Base-by-base conservation (phyloP, 1,140 invertebrate species). In the Heliothis virescens region DNA sequence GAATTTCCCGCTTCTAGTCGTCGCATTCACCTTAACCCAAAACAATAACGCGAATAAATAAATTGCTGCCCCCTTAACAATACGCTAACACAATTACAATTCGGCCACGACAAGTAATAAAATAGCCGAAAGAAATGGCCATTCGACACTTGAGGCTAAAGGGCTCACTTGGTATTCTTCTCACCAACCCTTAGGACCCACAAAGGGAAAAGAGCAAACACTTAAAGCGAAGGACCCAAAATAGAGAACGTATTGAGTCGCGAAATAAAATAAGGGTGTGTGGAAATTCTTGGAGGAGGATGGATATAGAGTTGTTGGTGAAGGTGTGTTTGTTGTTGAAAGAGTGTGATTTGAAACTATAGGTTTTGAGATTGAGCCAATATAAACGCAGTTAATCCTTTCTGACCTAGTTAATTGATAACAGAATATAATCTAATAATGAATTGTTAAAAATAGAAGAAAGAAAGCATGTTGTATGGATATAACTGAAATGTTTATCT, bases 171-270 rank as follows among this genome's bases (percentile, higher is more conserved):
- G 81, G 91, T 93, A 94, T 94, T 92, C 92, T 87, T 90, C 90
- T 87, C 91, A 67, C 89, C 83, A 78, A 90, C 90, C 92, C 89
- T 89, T 78, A 76, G 85, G 77, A 87, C 86, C 82, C 86, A 91
- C 91, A 91, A 90, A 91, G 88, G 91, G 86, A 89, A 89, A 92
- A 91, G 84, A 86, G 91, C 91, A 92, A 92, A 93, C 91, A 93
- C 92, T 94, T 82, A 81, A 82, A 75, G 63, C 79, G 48, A 81
- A 86, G 81, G 87, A 91, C 89, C 75, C 87, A 86, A 92, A 92
- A 93, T 92, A 91, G 90, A 89, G 91, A 91, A 91, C 85, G 92
- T 94, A 94, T 94, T 94, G 92, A 93, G 92, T 93, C 92, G 91
- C 90, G 89, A 92, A 94, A 93, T 93, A 93, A 94, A 94, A 94